These are phyloP conservation scores for Chunga burmeisteri DNA, from an alignment of 2,113 vertebrate genomes.

Conservation along the genomic window DNA sequence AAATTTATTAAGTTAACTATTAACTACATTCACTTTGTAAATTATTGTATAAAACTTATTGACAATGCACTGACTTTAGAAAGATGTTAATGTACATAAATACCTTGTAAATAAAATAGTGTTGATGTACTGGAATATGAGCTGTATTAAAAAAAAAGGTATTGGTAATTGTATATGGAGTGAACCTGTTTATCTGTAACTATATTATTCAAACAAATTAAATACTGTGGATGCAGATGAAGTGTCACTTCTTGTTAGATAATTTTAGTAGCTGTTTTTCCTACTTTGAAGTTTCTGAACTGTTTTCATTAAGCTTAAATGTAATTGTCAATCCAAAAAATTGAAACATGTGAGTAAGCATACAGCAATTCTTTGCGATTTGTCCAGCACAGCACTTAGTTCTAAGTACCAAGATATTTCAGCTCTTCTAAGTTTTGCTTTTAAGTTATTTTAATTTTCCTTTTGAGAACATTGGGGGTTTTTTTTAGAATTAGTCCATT, in stretches of 20 bases:
- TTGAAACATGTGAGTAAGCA: background rate
- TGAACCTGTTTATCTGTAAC: constrained; percentile 96
- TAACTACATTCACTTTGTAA: constrained; percentile 91
- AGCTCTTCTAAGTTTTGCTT: background rate
- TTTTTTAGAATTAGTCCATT: background rate
- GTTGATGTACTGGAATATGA: constrained; percentile 93
- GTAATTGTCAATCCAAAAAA: background rate
- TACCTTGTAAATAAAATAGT: constrained; percentile 96
- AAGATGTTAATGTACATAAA: constrained; percentile 92
- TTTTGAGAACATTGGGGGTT: background rate
- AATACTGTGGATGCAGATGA: constrained; percentile 87
- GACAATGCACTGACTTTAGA: constrained; percentile 98
- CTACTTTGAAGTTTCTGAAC: background rate
- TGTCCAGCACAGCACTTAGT: background rate
- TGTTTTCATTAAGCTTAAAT: background rate
- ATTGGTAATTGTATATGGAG: constrained; percentile 97
- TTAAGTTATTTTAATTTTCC: background rate
- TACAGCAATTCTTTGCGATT: background rate
- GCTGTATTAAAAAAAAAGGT: constrained; percentile 87
- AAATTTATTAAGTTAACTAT: constrained; percentile 94
- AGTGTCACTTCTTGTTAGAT: constrained; percentile 46
- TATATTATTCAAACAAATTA: constrained; percentile 93
- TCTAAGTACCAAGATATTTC: background rate
- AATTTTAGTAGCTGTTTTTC: constrained; percentile 5
- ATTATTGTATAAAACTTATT: constrained; percentile 91